A percentile compares a stretch with the other conserved stretches of the same genome.
These are phyloP conservation scores for Noctuana brunneofusca DNA, from an alignment of 2,888 invertebrate genomes.

Conservation along the genomic window DNA sequence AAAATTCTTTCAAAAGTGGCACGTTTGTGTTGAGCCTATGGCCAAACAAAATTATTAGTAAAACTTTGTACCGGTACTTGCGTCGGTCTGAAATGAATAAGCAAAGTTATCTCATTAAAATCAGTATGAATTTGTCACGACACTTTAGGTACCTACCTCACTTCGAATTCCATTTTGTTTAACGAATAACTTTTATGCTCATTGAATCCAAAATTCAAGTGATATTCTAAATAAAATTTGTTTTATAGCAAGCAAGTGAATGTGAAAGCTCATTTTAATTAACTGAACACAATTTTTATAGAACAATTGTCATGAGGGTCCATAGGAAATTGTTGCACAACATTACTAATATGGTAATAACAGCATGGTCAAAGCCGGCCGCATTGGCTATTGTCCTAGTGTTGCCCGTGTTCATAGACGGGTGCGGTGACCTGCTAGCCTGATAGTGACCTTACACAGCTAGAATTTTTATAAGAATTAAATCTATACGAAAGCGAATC, in stretches of 20 bases:
- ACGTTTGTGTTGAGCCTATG: background rate
- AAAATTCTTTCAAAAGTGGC: no score
- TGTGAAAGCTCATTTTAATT: background rate
- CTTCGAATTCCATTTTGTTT: background rate
- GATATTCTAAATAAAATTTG: background rate
- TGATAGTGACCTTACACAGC: no score
- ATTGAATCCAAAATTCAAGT: background rate
- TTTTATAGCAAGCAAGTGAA: background rate
- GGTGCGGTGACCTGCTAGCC: no score
- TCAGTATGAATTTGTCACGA: conserved; percentile 13
- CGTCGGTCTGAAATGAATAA: conserved; percentile 7
- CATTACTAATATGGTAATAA: no score
- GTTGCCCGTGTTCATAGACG: no score
- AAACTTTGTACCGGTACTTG: conserved; percentile 6
- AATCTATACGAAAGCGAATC: no score
- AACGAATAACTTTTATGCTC: background rate
- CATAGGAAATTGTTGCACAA: no score
- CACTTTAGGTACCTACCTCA: background rate
- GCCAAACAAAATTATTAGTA: conserved; percentile 14
- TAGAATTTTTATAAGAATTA: no score
- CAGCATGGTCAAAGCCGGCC: no score
- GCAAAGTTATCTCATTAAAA: conserved; percentile 17
- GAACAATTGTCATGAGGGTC: no score
- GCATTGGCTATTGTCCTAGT: no score
- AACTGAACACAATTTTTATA: background rate